Percentiles rank a stretch among this genome's conserved stretches.
These are phyloP conservation scores for Benthosema pterotum DNA, from an alignment of 2,797 vertebrate species.

Conservation along the genomic window DNA sequence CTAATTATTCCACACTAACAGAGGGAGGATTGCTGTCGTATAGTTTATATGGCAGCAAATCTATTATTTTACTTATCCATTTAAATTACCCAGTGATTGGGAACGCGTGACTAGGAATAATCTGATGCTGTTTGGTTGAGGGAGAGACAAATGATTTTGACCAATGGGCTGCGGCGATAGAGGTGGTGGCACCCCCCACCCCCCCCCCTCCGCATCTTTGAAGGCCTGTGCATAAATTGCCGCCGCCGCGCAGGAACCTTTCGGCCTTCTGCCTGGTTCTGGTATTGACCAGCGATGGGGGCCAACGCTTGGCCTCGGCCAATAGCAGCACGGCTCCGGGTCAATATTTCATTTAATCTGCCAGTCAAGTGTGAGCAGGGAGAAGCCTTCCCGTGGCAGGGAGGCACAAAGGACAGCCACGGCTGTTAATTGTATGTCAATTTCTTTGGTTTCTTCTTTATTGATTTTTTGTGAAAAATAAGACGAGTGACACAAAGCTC, in stretches of 20 bases:
- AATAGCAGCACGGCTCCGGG: conserved; percentile 52
- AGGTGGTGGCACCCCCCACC: conserved; percentile 55
- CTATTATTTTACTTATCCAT: not conserved
- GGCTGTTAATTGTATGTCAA: conserved; percentile 59
- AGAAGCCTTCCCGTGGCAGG: conserved; percentile 17
- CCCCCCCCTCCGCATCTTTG: not conserved
- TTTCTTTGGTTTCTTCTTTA: conserved; percentile 52
- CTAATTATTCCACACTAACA: conserved; percentile 14
- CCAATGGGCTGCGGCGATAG: conserved; percentile 20
- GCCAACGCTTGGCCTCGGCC: conserved; percentile 50
- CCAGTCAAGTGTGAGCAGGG: conserved; percentile 55
- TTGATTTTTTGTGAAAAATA: conserved; percentile 48
- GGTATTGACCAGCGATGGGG: conserved; percentile 55
- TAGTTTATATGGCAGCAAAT: too few species aligned
- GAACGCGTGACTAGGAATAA: not conserved
- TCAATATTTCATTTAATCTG: conserved; percentile 79
- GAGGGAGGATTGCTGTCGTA: conserved; percentile 7
- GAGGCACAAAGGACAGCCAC: conserved; percentile 38
- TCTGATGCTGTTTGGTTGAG: not conserved
- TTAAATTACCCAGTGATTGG: not conserved
- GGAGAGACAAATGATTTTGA: conserved; percentile 19
- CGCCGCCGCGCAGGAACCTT: conserved; percentile 57
- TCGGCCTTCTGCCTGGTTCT: conserved; percentile 43
- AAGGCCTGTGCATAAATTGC: conserved; percentile 52
- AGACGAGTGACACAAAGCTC: conserved; percentile 15